Evolutionary conservation across 2,113 vertebrate species (phyloP), one percentile per base, ranked within the genome.

Genomic region (Rhinolophus sinicus): DNA sequence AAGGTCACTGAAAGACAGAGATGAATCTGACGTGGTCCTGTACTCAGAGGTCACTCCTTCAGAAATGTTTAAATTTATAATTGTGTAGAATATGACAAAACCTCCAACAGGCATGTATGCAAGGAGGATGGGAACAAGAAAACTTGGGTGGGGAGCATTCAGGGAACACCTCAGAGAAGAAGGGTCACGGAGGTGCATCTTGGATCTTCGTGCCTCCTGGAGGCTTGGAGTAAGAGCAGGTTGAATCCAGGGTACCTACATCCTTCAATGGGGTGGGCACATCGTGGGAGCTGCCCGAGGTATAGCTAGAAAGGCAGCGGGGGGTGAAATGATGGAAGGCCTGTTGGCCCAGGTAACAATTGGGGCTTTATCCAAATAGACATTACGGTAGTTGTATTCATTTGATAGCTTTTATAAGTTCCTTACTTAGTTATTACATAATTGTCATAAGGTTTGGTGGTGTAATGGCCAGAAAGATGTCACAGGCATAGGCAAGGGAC

Each of bases 171-270:
- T 88, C 87, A 14, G 35, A 60, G n/a, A 72, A 21, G 30, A 72
- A 35, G 86, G 30, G 15, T 38, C 38, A 7, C 4, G 1, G 75
- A 73, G 72, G 13, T 28, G 5, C 21, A n/a, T 30, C 54, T 88
- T 40, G 30, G 77, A 28, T 35, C 72, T 60, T 50, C 14, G 1
- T 18, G 62, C 26, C 40, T 95, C 50, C 30, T 1, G 38, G n/a
- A 62, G 70, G 67, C 67, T n/a, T 28, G 50, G 52, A 84, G 78
- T 12, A 50, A 50, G 10, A 69, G 62, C 33, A 60, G 73, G 21
- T 6, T 22, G 38, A 81, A 26, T 56, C 28, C 54, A 44, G 19
- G 62, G 2, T 0, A 0, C 15, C 38, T 44, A 8, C 3, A 5
- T 30, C 40, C 35, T 56, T 75, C 6, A 12, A 0, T 14, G 21